Base-by-base conservation (phyloP, 2,113 vertebrate genomes). In the Myiozetetes cayanensis region DNA sequence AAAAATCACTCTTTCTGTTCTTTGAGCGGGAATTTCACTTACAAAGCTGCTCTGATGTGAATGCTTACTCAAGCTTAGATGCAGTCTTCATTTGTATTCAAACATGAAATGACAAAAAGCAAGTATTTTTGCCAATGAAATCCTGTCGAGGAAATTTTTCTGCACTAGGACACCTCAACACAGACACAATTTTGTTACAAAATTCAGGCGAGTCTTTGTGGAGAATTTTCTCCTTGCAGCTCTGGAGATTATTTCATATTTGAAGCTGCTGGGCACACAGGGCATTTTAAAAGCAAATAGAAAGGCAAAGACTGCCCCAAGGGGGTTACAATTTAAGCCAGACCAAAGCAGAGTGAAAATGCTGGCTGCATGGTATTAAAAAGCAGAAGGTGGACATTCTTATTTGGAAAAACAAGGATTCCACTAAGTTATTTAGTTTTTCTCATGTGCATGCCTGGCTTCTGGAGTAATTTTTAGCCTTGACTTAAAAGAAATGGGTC, bases 1-100 rank as follows among this genome's bases (percentile, higher is more conserved):
- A 87, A 90, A 96, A 95, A 89, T 94, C 77, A 78, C 80, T 93
- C 81, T 85, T 90, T 95, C 93, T 96, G n/a, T 93, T 93, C 77
- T 94, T 72, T 86, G 79, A 93, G 77, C 0, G 0, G 58, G 80
- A 90, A 56, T 84, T 91, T 93, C 77, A 76, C 80, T 93, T 87
- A 89, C 52, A 92, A 90, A 96, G 68, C 53, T 14, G 8, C 73
- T 95, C 88, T 93, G 90, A 94, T 93, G 90, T 79, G 62, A 91
- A 68, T 16, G 41, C 53, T 74, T 92, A 61, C 70, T 52, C 76
- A 90, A 93, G 80, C 39, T 91, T 63, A 87, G 91, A 93, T 74
- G 61, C 76, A 65, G 28, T 52, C 55, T 85, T 65, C 33, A 16
- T 75, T 70, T 58, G 76, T 82, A 86, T 61, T 89, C 85, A 85